Percentiles rank a stretch among this genome's conserved stretches.
These are phyloP conservation scores for Mungos mungo DNA, from an alignment of 2,113 vertebrate species.

Conservation along the genomic window DNA sequence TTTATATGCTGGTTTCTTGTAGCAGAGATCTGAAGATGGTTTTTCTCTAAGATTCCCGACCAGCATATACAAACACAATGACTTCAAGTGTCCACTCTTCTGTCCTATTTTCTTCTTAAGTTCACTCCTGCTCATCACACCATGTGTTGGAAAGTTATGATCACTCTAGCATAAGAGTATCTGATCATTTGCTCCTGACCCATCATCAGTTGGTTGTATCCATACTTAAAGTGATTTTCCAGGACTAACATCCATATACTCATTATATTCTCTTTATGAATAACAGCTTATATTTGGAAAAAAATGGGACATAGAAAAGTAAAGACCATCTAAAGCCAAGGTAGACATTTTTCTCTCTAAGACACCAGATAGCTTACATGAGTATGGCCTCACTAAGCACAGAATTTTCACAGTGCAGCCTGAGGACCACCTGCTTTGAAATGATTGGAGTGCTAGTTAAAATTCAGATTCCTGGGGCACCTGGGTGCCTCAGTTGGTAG, in stretches of 20 bases:
- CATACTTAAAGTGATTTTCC: neutral
- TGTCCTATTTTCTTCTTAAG: neutral
- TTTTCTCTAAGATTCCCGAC: neutral
- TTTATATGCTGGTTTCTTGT: neutral
- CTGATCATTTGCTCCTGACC: neutral
- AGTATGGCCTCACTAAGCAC: neutral
- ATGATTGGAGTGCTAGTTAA: neutral
- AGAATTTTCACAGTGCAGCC: neutral
- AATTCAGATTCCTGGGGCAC: neutral
- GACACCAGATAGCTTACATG: neutral
- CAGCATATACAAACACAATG: neutral
- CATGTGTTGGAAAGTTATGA: neutral
- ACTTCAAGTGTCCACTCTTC: neutral
- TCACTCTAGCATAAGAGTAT: neutral
- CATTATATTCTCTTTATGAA: neutral
- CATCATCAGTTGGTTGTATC: neutral
- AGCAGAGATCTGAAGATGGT: neutral
- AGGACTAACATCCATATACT: neutral
- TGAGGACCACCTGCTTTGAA: neutral
- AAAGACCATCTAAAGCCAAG: neutral
- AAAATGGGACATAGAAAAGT: neutral
- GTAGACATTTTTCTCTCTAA: neutral
- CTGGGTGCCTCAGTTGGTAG: too few species aligned
- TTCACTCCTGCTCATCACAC: neutral
- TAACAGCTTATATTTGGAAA: neutral